Base-by-base conservation (phyloP, 2,797 vertebrate species). In the Sebastes nivosus region DNA sequence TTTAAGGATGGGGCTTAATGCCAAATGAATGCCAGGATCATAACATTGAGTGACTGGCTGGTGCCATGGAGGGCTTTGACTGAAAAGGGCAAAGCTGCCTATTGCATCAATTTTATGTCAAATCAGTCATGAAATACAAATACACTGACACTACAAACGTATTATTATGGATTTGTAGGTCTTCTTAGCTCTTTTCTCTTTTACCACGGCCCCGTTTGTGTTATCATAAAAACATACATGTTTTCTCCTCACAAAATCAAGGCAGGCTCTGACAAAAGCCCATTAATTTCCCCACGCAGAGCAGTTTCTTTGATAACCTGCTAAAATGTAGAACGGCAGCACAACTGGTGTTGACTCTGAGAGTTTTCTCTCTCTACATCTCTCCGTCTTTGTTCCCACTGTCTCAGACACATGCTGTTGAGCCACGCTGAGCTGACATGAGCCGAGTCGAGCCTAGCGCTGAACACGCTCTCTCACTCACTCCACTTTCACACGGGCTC, bases 401-500 rank as follows among this genome's bases (percentile, higher is more conserved):
- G 84, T 87, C 92, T 93, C 70, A 93, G 90, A 93, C 91, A 90
- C 89, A 93, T 90, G 88, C 91, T 90, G 86, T 70, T 93, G 92
- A 95, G 93, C 91, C 83, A 75, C 75, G 8, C 89, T 93, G 92
- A 94, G 92, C 93, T 91, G 89, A 90, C 92, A 92, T 88, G 93
- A 95, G 93, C 90, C 79, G 73, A 90, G 89, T 90, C 81, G 88
- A 93, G 94, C 88, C 89, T n/a, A 61, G 87, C 77, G 83, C 91
- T 80, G 86, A 93, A 88, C 85, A 78, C 79, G 55, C 91, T 89
- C 91, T 80, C 88, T 90, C 90, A 38, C 92, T 92, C 83, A 70
- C 90, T 92, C 82, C 89, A 88, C 93, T 94, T 95, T 96, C 94
- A 95, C 94, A 95, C 93, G 88, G 93, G 94, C 92, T 95, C 93